Base-by-base conservation (phyloP, 2,888 invertebrate genomes). In the Pyrrhosoma nymphula region DNA sequence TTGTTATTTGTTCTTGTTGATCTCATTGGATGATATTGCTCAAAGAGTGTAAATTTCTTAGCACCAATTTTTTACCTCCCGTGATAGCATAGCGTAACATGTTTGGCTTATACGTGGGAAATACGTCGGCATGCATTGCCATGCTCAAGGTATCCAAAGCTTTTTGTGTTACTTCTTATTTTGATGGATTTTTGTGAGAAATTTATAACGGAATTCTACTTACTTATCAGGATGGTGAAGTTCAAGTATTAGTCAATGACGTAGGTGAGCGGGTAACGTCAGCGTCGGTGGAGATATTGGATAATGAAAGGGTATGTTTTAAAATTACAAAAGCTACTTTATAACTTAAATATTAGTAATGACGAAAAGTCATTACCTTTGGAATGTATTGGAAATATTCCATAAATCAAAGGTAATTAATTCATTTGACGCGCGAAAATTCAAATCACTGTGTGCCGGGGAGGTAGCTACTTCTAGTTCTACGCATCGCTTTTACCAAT, bases 91-190 rank as follows among this genome's bases (percentile, higher is more conserved):
- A 69, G 23, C 26, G 69, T 69, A 69, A 26, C 8, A 93, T 93
- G 93, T 93, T 93, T n/a, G 93, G 93, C 26, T 69, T 93, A 18
- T 93, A 93, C n/a, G 93, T 93, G 0, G 93, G 93, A 14, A 93
- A 93, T 55, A 69, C 93, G 10, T 93, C 93, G 39, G 93, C 93
- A 69, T 93, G 93, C 75, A 93, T 93, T 35, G 63, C 93, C 93
- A 93, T 93, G 93, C 93, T 93, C 0, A 93, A 93, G 93, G 93
- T 93, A 93, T 16, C 3, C 3, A 16, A 47, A 10, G 18, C 14
- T 12, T 8, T 2, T 23, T 26, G n/a, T 35, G 14, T 39, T 0
- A 23, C 6, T 39, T 69, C 23, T 26, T 0, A 2, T 30, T 23
- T 0, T 39, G 12, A 23, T 20, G 20, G 20, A 47, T n/a, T 23